Evolutionary conservation across 2,888 invertebrate genomes (phyloP).

Genomic region (Drosophila tripunctata): DNA sequence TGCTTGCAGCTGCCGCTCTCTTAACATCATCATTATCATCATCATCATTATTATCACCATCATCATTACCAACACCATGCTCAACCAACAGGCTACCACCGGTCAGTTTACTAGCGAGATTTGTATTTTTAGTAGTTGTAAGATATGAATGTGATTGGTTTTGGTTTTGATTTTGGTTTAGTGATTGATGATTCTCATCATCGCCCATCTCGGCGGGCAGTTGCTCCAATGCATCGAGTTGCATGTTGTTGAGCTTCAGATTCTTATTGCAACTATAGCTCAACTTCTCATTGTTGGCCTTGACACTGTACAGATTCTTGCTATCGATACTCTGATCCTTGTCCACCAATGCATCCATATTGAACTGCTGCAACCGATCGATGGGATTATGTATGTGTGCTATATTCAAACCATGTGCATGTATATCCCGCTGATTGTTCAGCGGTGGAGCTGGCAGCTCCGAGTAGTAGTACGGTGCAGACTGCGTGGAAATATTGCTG

Average conservation of each 20-base stretch:
- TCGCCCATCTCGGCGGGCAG: conserved; percentile 32
- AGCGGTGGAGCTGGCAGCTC: conserved; percentile 86
- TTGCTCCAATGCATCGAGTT: conserved; percentile 27
- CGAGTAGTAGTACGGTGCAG: conserved; percentile 94
- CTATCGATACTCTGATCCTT: conserved; percentile 85
- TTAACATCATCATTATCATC: conserved; percentile 26
- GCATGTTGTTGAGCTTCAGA: conserved; percentile 62
- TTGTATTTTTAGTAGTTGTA: conserved; percentile 75
- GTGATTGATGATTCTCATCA: conserved; percentile 42
- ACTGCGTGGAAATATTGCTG: conserved; percentile 87
- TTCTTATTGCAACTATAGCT: conserved; percentile 81
- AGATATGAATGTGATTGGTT: conserved; percentile 67
- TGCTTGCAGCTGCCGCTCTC: conserved; percentile 34
- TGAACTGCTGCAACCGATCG: conserved; percentile 81
- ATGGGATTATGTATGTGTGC: conserved; percentile 85
- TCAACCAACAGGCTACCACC: conserved; percentile 64
- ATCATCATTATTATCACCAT: conserved; percentile 28
- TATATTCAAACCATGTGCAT: conserved; percentile 78
- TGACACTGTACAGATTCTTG: conserved; percentile 83
- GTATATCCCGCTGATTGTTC: conserved; percentile 90
- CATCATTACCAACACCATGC: conserved; percentile 34
- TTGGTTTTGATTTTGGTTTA: too few species aligned
- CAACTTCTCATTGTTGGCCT: conserved; percentile 81
- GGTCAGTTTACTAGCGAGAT: conserved; percentile 65
- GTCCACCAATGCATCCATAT: conserved; percentile 88